A percentile compares a stretch with the other conserved stretches of the same genome.
These are phyloP conservation scores for Dicaeum eximium DNA, from an alignment of 2,113 vertebrate genomes.

Conservation along the genomic window DNA sequence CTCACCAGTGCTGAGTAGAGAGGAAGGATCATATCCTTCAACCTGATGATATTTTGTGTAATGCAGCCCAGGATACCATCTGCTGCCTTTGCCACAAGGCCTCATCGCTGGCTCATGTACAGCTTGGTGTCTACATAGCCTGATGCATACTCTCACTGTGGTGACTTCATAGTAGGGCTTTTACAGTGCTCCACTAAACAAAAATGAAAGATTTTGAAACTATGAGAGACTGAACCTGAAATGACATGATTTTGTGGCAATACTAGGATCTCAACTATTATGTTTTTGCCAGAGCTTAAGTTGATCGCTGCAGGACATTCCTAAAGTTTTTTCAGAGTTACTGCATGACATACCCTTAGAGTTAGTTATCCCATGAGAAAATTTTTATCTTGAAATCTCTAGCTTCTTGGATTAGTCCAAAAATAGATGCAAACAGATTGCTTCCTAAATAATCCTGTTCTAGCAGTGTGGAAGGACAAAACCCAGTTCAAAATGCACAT, in stretches of 20 bases:
- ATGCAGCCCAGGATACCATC: not conserved
- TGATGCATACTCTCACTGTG: not conserved
- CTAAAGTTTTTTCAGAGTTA: not conserved
- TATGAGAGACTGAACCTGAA: not conserved
- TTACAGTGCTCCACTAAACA: not conserved
- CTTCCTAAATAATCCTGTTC: not conserved
- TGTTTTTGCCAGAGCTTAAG: not conserved
- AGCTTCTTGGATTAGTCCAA: constrained; percentile 2
- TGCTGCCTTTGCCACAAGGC: not conserved
- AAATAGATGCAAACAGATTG: not conserved
- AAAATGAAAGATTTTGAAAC: not conserved
- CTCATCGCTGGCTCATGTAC: not conserved
- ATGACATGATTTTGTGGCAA: not conserved
- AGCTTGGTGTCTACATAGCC: not conserved
- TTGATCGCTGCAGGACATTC: not conserved
- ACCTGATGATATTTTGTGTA: not conserved
- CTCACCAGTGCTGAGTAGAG: not conserved
- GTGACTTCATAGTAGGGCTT: not conserved
- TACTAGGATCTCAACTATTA: not conserved
- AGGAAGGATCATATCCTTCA: not conserved
- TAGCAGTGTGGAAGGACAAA: not conserved
- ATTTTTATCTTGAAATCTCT: not conserved
- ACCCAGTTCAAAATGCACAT: not conserved
- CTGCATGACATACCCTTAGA: not conserved
- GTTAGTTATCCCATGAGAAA: not conserved